Evolutionary conservation across 2,888 invertebrate species (phyloP).

Genomic region (Argyresthia albistria): DNA sequence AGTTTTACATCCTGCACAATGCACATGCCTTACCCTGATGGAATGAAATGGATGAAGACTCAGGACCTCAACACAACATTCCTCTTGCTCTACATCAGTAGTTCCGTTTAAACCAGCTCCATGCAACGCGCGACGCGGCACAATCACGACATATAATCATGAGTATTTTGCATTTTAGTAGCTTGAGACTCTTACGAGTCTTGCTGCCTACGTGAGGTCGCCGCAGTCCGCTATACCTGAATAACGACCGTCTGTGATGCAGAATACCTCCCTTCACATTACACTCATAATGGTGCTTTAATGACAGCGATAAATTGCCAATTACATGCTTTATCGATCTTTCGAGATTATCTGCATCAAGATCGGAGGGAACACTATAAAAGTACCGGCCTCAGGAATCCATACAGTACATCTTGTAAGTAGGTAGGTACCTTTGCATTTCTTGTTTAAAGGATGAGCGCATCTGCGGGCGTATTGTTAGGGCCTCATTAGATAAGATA

Average conservation of each 20-base stretch:
- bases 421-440: too few relatives aligned
- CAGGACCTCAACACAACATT: too few relatives aligned
- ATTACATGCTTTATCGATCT: conserved; percentile 4
- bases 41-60: too few relatives aligned
- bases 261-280: neutral
- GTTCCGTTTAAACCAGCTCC: conserved; percentile 4
- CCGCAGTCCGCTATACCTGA: conserved; percentile 2
- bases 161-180: conserved; percentile 7
- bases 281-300: conserved; percentile 1
- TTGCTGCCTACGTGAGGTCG: conserved; percentile 7
- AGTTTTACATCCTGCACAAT: too few relatives aligned
- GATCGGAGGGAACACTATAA: too few relatives aligned
- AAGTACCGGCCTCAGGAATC: too few relatives aligned
- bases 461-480: too few relatives aligned
- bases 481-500: too few relatives aligned
- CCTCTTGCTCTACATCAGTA: too few relatives aligned
- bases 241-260: neutral
- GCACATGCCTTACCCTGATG: too few relatives aligned
- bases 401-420: too few relatives aligned
- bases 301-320: conserved; percentile 2
- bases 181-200: neutral
- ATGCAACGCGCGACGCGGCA: conserved; percentile 5
- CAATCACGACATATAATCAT: conserved; percentile 7
- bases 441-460: too few relatives aligned
- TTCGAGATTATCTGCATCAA: neutral